These are phyloP conservation scores for Lateolabrax maculatus DNA, from an alignment of 2,797 vertebrate species.

Conservation along the genomic window DNA sequence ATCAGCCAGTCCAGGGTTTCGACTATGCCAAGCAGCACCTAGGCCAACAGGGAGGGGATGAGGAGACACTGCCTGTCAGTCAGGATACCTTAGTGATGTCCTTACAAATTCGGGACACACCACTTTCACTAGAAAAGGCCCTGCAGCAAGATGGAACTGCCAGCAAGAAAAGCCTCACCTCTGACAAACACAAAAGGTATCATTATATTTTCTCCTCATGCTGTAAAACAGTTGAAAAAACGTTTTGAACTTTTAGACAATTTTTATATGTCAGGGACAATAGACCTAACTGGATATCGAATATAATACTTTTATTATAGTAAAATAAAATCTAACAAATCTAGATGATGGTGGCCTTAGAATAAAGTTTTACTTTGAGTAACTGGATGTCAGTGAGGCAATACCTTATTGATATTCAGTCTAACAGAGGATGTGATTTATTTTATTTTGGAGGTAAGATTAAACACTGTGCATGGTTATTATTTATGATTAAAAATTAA, in stretches of 20 bases:
- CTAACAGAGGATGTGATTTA: not conserved
- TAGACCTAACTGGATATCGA: not conserved
- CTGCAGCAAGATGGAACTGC: conserved; percentile 90
- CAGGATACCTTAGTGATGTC: conserved; percentile 95
- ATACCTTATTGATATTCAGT: not conserved
- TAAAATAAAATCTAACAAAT: not conserved
- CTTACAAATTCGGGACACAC: conserved; percentile 90
- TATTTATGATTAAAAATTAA: not conserved
- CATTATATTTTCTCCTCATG: not conserved
- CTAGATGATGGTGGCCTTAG: not conserved
- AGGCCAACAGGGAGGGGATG: conserved; percentile 95
- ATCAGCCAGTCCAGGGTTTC: conserved; percentile 97
- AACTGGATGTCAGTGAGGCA: not conserved
- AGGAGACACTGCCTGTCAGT: conserved; percentile 92
- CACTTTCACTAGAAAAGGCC: conserved; percentile 91
- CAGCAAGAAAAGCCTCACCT: conserved; percentile 90
- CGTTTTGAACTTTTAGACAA: not conserved
- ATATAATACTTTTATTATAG: not conserved
- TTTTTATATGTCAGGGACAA: not conserved
- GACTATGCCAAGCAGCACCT: conserved; percentile 99
- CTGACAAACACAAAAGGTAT: conserved; percentile 95
- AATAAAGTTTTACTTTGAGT: not conserved
- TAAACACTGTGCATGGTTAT: not conserved
- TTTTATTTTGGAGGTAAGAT: not conserved
- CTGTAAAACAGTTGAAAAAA: no score